phyloP scores from a whole-genome alignment of 2,797 vertebrate genomes.

The Paedocypris micromegethes region DNA sequence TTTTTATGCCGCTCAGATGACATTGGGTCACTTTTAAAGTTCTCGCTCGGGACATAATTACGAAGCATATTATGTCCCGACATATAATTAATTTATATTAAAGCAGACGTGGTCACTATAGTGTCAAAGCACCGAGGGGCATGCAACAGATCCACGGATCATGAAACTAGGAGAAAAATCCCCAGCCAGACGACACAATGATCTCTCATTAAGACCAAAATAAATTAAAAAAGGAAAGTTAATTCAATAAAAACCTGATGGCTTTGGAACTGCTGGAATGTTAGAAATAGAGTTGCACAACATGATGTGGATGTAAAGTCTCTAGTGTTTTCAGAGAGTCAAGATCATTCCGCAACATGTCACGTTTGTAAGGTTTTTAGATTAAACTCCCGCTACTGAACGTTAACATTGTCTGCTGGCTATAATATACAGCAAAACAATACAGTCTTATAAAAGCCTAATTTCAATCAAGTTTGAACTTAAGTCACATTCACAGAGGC shows the following conservation, averaged over 20 bases:
- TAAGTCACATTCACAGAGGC: too few species aligned
- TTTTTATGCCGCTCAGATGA: too few species aligned
- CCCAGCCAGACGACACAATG: slow-evolving; percentile 12
- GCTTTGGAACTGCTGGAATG: slow-evolving; percentile 31
- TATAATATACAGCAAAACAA: too few species aligned
- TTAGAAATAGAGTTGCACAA: background rate
- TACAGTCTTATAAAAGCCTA: too few species aligned
- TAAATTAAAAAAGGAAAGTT: slow-evolving; percentile 11
- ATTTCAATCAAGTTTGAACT: too few species aligned
- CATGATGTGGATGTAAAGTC: too few species aligned
- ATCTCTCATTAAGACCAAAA: slow-evolving; percentile 45
- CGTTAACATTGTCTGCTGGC: too few species aligned
- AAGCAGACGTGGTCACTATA: slow-evolving; percentile 7
- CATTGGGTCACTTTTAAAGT: slow-evolving; percentile 2
- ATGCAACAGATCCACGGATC: slow-evolving; percentile 33
- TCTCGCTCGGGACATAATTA: slow-evolving; percentile 6
- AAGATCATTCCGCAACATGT: too few species aligned
- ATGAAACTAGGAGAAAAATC: background rate
- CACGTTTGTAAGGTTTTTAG: too few species aligned
- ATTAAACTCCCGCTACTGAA: too few species aligned
- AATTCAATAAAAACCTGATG: slow-evolving; percentile 34
- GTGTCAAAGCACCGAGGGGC: slow-evolving; percentile 15
- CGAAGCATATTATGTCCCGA: background rate
- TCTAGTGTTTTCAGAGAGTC: too few species aligned
- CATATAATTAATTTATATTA: slow-evolving; percentile 1